Conservation (phyloP, 2,113 vertebrate genomes). For the Paralichthys olivaceus region DNA sequence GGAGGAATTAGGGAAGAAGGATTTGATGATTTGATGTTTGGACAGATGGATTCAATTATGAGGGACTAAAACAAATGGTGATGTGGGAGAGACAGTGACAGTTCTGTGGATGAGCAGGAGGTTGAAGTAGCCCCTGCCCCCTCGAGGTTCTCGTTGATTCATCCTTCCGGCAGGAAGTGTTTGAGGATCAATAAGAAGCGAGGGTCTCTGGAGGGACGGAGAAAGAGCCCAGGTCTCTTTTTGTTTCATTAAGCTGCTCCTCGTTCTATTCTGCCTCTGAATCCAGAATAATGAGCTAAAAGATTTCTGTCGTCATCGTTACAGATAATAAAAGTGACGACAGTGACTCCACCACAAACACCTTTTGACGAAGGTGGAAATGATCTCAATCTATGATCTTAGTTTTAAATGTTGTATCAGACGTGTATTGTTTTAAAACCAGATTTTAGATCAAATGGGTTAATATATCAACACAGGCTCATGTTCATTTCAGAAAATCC, state of each 20-base stretch:
- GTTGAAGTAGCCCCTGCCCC: conserved; percentile 46
- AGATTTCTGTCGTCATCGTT: conserved; percentile 11
- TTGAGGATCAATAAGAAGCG: conserved; percentile 75
- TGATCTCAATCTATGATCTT: not conserved
- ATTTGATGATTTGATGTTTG: not conserved
- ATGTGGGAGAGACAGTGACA: conserved; percentile 19
- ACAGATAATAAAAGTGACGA: conserved; percentile 1
- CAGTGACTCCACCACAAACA: too few species aligned
- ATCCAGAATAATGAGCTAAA: conserved; percentile 5
- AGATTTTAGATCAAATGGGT: not conserved
- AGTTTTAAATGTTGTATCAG: not conserved
- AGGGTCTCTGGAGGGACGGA: conserved; percentile 56
- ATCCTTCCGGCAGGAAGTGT: conserved; percentile 78
- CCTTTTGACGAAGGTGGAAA: not conserved
- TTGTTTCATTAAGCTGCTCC: conserved; percentile 41
- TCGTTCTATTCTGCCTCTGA: conserved; percentile 2
- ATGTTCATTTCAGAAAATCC: too few species aligned
- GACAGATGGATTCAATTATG: not conserved
- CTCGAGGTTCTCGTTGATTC: conserved; percentile 56
- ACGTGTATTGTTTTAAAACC: not conserved
- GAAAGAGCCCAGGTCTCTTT: conserved; percentile 47
- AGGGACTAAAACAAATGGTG: conserved; percentile 24
- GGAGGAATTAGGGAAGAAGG: conserved; percentile 1
- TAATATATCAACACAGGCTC: too few species aligned
- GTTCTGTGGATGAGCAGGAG: conserved; percentile 47